Conservation (phyloP, 2,797 vertebrate species). For the Sparus aurata region DNA sequence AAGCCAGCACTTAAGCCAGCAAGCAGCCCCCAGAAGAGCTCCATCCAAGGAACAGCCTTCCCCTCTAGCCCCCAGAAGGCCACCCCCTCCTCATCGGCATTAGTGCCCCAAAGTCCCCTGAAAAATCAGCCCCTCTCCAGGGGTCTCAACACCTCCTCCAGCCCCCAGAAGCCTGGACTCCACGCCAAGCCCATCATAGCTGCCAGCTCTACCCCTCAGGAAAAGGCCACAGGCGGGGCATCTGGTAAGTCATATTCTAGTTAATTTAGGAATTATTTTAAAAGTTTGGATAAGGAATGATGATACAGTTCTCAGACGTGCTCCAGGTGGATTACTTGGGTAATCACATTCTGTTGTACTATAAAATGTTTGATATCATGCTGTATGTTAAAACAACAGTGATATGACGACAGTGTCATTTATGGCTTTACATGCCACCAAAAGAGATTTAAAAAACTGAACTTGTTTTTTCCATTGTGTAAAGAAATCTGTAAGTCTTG, state of each 20-base stretch:
- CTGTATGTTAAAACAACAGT: background rate
- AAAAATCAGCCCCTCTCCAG: constrained; percentile 73
- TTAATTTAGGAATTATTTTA: background rate
- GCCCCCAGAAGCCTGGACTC: constrained; percentile 75
- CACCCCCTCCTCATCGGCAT: constrained; percentile 1
- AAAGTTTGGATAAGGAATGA: background rate
- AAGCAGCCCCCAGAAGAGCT: constrained; percentile 61
- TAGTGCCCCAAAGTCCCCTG: constrained; percentile 73
- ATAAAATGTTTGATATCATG: background rate
- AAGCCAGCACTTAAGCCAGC: constrained; percentile 32
- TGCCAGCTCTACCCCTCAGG: constrained; percentile 61
- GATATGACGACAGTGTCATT: background rate
- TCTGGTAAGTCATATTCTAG: constrained; percentile 81
- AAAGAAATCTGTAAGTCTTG: background rate
- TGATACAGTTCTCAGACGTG: background rate
- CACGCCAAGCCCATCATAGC: constrained; percentile 67
- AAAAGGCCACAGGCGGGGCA: constrained; percentile 80
- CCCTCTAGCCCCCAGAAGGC: constrained; percentile 54
- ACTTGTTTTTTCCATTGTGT: background rate
- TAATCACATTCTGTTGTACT: background rate
- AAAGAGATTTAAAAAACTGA: too few relatives aligned
- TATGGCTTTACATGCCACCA: background rate
- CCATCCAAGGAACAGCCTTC: constrained; percentile 28
- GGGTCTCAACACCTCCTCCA: constrained; percentile 47
- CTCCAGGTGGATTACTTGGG: background rate